phyloP scores from a whole-genome alignment of 2,888 invertebrate species.

The Myopa testacea region DNA sequence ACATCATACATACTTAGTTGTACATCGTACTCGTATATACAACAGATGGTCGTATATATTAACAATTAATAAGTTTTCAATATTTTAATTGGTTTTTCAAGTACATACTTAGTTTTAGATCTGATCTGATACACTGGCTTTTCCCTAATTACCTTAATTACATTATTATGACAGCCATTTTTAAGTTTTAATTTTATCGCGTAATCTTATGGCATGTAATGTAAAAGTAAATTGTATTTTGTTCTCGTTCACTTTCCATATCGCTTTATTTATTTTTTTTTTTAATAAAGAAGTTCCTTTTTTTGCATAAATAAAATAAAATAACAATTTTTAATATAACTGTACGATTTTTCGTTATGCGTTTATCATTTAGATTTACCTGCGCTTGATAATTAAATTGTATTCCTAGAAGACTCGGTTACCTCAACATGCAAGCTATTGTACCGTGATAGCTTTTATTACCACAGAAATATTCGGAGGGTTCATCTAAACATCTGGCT shows the following conservation, averaged over 20 bases:
- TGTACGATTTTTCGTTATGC: too few relatives aligned
- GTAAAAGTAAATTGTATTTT: too few relatives aligned
- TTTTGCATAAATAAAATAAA: neutral
- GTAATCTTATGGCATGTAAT: too few relatives aligned
- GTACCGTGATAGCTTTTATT: too few relatives aligned
- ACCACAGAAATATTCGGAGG: too few relatives aligned
- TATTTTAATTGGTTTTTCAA: constrained; percentile 19
- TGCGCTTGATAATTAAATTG: too few relatives aligned
- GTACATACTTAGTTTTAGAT: constrained; percentile 17
- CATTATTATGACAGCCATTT: constrained; percentile 12
- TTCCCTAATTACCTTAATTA: constrained; percentile 16
- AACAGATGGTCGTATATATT: constrained; percentile 3
- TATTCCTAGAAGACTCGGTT: too few relatives aligned
- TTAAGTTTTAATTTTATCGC: constrained; percentile 3
- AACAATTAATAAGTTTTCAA: constrained; percentile 23
- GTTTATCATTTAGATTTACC: too few relatives aligned
- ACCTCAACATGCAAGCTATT: too few relatives aligned
- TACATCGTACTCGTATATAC: constrained; percentile 27
- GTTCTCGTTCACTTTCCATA: too few relatives aligned
- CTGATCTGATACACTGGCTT: neutral
- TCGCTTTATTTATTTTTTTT: neutral
- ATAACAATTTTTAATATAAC: neutral
- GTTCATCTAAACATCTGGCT: too few relatives aligned
- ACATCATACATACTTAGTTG: too few relatives aligned
- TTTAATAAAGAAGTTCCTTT: neutral